These are phyloP conservation scores for Leptogaster cylindrica DNA, from an alignment of 2,888 invertebrate species.

Conservation along the genomic window DNA sequence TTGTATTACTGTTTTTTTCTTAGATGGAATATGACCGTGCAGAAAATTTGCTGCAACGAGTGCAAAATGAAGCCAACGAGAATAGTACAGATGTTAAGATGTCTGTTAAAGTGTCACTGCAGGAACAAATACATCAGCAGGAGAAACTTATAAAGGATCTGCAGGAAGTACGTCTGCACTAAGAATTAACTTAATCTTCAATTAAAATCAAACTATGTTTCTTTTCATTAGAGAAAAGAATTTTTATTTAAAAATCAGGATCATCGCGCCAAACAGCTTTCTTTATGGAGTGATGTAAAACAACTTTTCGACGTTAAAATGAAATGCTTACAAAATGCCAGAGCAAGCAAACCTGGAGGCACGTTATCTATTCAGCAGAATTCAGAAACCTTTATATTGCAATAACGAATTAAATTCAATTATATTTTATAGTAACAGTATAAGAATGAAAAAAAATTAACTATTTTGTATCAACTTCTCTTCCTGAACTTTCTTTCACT, in stretches of 20 bases:
- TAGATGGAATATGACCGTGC: conserved; percentile 48
- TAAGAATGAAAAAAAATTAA: not conserved
- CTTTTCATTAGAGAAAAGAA: conserved; percentile 46
- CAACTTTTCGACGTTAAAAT: conserved; percentile 48
- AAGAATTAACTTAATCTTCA: not conserved
- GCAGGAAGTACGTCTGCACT: conserved; percentile 44
- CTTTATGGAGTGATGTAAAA: conserved; percentile 49
- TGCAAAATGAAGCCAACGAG: conserved; percentile 46
- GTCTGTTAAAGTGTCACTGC: conserved; percentile 48
- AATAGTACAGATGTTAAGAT: conserved; percentile 4
- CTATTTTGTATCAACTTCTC: conserved; percentile 44
- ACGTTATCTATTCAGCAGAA: conserved; percentile 48
- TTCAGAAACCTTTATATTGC: conserved; percentile 50
- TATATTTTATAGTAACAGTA: not conserved
- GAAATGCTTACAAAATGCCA: conserved; percentile 47
- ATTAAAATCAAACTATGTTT: not conserved
- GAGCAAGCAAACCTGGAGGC: conserved; percentile 47
- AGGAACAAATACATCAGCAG: conserved; percentile 48
- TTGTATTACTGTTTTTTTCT: not conserved
- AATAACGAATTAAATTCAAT: conserved; percentile 39
- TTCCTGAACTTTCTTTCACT: conserved; percentile 53
- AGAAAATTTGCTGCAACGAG: conserved; percentile 48
- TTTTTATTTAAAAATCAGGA: conserved; percentile 45
- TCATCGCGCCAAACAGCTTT: conserved; percentile 45
- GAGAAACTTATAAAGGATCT: conserved; percentile 45